Base-by-base conservation (phyloP, 2,888 invertebrate species). In the Agriopis leucophaearia region DNA sequence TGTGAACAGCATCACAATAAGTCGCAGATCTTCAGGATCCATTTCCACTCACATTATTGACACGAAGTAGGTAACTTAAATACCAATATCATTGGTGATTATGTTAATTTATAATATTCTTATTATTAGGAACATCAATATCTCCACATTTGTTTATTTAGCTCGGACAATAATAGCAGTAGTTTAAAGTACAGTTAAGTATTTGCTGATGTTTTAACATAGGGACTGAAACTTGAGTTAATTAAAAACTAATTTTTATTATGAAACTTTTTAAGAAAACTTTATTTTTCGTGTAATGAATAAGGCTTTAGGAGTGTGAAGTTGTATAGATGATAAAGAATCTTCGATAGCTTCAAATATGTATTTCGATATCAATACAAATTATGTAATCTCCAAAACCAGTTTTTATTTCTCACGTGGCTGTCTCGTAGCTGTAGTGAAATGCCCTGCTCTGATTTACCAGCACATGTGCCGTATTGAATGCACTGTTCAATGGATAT, bases 41-140 rank as follows among this genome's bases (percentile, higher is more conserved):
- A 58, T 69, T 55, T n/a, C 1, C 47, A 51, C 4, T n/a, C 45
- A 18, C 38, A 52, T 45, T 60, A 47, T 55, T 38, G 27, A 56
- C 15, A 16, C 50, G 8, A 67, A 69, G 74, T 74, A 66, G 48
- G 72, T 71, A 69, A 60, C 36, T n/a, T 9, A 9, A 13, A 35
- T 16, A 35, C 8, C 15, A 15, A 42, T 13, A 54, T 8, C 12
- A 9, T 8, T 52, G 51, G 16, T 12, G 36, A n/a, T 36, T 16
- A 38, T 16, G 40, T 54, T 16, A 38, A 38, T 38, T 16, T 15
- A 36, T 0, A 15, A 13, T 8, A n/a, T n/a, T n/a, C n/a, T n/a
- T n/a, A n/a, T n/a, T n/a, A n/a, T n/a, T n/a, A n/a, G n/a, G n/a
- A n/a, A n/a, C n/a, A n/a, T n/a, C n/a, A n/a, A n/a, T n/a, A n/a